A percentile compares a stretch with the other conserved stretches of the same genome.
These are phyloP conservation scores for Leptonema lineaticorne DNA, from an alignment of 1,140 invertebrate species.

Conservation along the genomic window DNA sequence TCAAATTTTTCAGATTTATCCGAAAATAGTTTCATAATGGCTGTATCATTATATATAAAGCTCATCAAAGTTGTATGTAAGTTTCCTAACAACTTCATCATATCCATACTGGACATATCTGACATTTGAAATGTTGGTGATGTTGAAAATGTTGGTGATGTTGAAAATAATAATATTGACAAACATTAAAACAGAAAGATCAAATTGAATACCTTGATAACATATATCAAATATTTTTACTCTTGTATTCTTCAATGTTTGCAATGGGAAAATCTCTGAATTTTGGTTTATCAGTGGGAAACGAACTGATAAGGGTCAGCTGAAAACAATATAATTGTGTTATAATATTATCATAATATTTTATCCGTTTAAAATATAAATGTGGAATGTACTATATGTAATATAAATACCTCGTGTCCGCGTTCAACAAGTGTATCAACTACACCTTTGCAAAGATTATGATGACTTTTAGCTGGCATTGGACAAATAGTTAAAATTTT, in stretches of 20 bases:
- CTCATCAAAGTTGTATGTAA: neutral
- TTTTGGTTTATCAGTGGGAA: neutral
- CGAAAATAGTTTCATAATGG: neutral
- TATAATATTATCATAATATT: no score
- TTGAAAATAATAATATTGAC: neutral
- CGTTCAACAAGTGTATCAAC: slow-evolving; percentile 30
- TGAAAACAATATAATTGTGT: slow-evolving; percentile 2
- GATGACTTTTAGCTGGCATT: slow-evolving; percentile 27
- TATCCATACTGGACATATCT: neutral
- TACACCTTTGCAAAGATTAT: slow-evolving; percentile 30
- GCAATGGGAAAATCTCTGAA: slow-evolving; percentile 8
- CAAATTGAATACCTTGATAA: neutral
- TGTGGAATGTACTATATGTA: neutral
- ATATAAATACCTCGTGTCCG: slow-evolving; percentile 30
- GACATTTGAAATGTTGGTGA: neutral
- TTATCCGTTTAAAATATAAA: neutral
- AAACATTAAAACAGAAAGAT: neutral
- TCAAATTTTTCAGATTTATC: slow-evolving; percentile 32
- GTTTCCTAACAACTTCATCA: neutral
- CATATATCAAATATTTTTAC: neutral
- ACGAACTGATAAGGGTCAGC: slow-evolving; percentile 9
- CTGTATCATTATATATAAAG: neutral
- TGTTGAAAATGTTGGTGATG: neutral
- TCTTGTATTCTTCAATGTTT: neutral
- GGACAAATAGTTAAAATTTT: slow-evolving; percentile 28